Evolutionary conservation across 2,797 vertebrate genomes (phyloP), one percentile per base, ranked within the genome.

Genomic region (Myiotriccus ornatus): DNA sequence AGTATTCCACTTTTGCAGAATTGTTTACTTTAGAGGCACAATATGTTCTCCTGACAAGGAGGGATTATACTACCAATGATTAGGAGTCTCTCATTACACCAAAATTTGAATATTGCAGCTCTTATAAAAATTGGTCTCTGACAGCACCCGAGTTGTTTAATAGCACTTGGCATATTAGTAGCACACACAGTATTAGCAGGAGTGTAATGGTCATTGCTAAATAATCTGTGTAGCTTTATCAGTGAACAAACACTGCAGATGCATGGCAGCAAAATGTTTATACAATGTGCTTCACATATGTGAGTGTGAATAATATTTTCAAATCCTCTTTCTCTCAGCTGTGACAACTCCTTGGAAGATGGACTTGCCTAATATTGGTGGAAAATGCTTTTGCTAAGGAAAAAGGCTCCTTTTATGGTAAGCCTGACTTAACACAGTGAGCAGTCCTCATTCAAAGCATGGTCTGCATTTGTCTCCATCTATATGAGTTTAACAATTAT

Each of bases 81-180:
- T 50, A 87, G 37, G 19, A 68, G 14, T 53, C 37, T 56, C 39
- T 80, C 49, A 12, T 81, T 71, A 47, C 34, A 74, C 41, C 19
- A 76, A 35, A 91, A 64, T 57, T 37, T 2, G 4, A 32, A 64
- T 57, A 82, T 30, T 76, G 28, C 63, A 84, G 39, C 59, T 79
- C 41, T 88, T 89, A 62, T 6, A 88, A 91, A 93, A 95, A 73
- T 41, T 63, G 67, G 67, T 82, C 63, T 67, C 74, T 92, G 77
- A 93, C 67, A 93, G 69, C 78, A 87, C 14, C 32, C 8, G 1
- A 71, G 59, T 20, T 76, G 57, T 82, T 90, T 77, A 91, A 53
- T 64, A 85, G 64, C 74, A 90, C 41, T 89, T 83, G 57, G 64
- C 68, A 74, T 52, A 80, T 68, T 91, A 95, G 41, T 43, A 89